phyloP scores from a whole-genome alignment of 2,113 vertebrate genomes.

The Alligator sinensis region DNA sequence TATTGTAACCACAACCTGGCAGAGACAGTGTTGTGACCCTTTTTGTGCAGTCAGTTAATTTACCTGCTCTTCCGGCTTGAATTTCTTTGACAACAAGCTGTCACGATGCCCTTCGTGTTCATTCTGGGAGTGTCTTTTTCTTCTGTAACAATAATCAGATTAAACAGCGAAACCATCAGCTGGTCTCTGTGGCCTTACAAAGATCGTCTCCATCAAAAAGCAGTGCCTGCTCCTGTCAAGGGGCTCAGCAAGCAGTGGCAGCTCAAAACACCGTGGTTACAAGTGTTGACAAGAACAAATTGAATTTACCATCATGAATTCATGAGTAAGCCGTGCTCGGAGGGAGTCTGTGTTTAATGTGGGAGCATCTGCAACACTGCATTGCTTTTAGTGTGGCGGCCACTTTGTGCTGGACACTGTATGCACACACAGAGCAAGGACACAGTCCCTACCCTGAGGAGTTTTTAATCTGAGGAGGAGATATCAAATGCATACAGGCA shows the following conservation, averaged over 20 bases:
- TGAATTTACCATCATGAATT: not conserved
- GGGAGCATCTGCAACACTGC: no score
- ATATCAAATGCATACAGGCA: rapidly evolving
- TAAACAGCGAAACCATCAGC: not conserved
- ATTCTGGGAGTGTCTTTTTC: not conserved
- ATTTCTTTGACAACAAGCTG: no score
- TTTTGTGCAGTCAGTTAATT: not conserved
- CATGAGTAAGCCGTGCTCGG: not conserved
- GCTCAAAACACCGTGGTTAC: not conserved
- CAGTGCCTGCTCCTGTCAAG: not conserved
- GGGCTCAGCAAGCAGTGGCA: not conserved
- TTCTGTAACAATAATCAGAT: rapidly evolving
- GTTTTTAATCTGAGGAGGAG: not conserved
- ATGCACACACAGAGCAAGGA: not conserved
- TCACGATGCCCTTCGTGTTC: not conserved
- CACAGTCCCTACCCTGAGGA: no score
- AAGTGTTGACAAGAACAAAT: not conserved
- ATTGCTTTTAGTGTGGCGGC: not conserved
- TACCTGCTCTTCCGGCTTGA: no score
- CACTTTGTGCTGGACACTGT: not conserved
- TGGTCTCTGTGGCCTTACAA: not conserved
- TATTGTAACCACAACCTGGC: not conserved
- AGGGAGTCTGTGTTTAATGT: no score
- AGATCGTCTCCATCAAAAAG: not conserved
- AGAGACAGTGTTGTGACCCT: rapidly evolving